These are phyloP conservation scores for Synanthedon vespiformis DNA, from an alignment of 2,888 invertebrate species.

Conservation along the genomic window DNA sequence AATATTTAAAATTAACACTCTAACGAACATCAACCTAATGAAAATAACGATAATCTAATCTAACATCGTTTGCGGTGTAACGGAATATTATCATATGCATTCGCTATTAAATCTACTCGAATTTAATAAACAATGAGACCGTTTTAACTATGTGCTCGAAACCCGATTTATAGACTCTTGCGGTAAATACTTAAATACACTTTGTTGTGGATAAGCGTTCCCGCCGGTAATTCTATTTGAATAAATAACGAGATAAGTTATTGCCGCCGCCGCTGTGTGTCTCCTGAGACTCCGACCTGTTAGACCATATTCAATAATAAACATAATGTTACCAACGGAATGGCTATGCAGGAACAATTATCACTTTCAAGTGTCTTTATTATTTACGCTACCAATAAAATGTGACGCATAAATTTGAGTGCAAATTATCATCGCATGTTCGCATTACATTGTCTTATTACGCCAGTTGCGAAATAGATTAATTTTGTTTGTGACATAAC, in stretches of 20 bases:
- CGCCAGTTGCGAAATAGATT: neutral
- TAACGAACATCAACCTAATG: too few relatives aligned
- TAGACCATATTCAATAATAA: too few relatives aligned
- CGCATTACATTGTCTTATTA: neutral
- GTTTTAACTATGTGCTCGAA: conserved; percentile 28
- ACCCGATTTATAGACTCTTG: conserved; percentile 34
- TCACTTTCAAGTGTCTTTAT: too few relatives aligned
- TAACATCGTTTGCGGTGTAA: too few relatives aligned
- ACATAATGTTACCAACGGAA: too few relatives aligned
- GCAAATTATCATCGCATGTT: neutral
- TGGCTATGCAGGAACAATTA: too few relatives aligned
- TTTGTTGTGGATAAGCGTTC: conserved; percentile 19
- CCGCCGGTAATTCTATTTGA: conserved; percentile 16
- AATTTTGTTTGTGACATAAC: neutral
- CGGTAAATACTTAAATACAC: conserved; percentile 21
- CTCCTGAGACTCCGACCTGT: conserved; percentile 3
- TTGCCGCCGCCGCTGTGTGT: neutral
- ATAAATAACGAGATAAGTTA: conserved; percentile 12
- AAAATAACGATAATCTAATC: too few relatives aligned
- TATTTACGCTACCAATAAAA: too few relatives aligned
- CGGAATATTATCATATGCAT: too few relatives aligned
- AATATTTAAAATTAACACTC: too few relatives aligned
- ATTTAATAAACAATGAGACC: conserved; percentile 20
- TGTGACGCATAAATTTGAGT: neutral
- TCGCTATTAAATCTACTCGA: too few relatives aligned